These are phyloP conservation scores for Coptotermes formosanus DNA, from an alignment of 1,140 invertebrate species.

Conservation along the genomic window DNA sequence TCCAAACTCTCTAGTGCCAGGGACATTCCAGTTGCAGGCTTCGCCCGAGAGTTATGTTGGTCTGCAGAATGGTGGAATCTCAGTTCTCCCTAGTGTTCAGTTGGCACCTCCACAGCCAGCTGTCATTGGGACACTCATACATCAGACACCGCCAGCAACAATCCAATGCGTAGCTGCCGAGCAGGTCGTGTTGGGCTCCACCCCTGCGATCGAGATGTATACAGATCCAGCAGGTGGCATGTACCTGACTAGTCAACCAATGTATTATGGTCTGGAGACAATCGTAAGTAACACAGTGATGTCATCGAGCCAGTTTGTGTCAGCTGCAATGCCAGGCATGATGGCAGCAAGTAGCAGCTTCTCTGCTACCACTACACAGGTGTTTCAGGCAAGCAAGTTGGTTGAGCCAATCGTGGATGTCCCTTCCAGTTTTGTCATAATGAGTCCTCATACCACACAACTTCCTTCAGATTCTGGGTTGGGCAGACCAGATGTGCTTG, in stretches of 20 bases:
- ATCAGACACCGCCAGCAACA: conserved; percentile 54
- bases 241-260: conserved; percentile 63
- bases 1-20: conserved; percentile 57
- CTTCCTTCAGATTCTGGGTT: background rate
- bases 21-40: conserved; percentile 61
- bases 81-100: conserved; percentile 55
- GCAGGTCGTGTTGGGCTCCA: conserved; percentile 62
- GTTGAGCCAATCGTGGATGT: conserved; percentile 75
- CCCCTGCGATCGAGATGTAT: conserved; percentile 68
- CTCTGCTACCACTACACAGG: conserved; percentile 75
- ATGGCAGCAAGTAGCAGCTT: conserved; percentile 74
- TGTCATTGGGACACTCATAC: conserved; percentile 62
- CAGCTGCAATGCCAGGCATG: conserved; percentile 68
- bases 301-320: conserved; percentile 78
- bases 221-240: conserved; percentile 65
- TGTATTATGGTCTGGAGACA: conserved; percentile 78
- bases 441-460: conserved; percentile 21
- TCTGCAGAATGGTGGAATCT: conserved; percentile 60
- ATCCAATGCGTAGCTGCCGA: conserved; percentile 57
- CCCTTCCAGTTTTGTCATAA: conserved; percentile 50
- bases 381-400: conserved; percentile 78
- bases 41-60: conserved; percentile 59
- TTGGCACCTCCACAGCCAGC: conserved; percentile 52
- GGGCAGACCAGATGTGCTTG: background rate
- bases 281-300: conserved; percentile 83